Evolutionary conservation across 2,888 invertebrate genomes (phyloP).

Genomic region (Ennomos fuscantarius): DNA sequence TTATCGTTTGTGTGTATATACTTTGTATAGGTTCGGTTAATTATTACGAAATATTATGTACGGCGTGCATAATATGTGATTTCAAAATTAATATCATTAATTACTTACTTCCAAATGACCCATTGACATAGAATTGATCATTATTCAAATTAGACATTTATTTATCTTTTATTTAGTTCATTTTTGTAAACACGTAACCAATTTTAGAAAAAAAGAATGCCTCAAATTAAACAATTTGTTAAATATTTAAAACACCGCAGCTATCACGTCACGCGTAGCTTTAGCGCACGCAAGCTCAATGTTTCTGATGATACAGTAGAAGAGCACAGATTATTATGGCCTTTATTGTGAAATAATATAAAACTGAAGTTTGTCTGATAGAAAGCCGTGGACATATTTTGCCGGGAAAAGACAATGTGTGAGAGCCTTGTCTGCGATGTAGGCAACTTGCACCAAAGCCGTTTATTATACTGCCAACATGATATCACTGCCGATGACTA

Average conservation of each 20-base stretch:
- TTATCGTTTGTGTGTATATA: conserved; percentile 22
- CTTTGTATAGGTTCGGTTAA: conserved; percentile 24
- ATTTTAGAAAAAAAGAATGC: background rate
- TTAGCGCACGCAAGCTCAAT: conserved; percentile 50
- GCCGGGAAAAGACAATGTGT: conserved; percentile 49
- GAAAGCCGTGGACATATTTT: conserved; percentile 6
- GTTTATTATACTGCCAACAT: conserved; percentile 72
- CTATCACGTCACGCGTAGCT: conserved; percentile 49
- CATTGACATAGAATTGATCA: no score
- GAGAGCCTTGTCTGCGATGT: conserved; percentile 51
- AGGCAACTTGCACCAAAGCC: conserved; percentile 44
- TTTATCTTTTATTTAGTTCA: no score
- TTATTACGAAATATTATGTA: background rate
- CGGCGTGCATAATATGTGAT: no score
- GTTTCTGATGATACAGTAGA: conserved; percentile 20
- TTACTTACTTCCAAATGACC: no score
- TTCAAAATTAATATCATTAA: no score
- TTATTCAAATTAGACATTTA: no score
- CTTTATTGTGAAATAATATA: background rate
- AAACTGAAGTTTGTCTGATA: conserved; percentile 5
- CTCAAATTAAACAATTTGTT: conserved; percentile 34
- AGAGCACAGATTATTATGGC: conserved; percentile 1
- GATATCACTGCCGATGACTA: conserved; percentile 62
- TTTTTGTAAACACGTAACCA: no score
- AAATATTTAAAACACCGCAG: conserved; percentile 37